These are phyloP conservation scores for Himantopus leucocephalus DNA, from an alignment of 2,113 vertebrate genomes.

Conservation along the genomic window DNA sequence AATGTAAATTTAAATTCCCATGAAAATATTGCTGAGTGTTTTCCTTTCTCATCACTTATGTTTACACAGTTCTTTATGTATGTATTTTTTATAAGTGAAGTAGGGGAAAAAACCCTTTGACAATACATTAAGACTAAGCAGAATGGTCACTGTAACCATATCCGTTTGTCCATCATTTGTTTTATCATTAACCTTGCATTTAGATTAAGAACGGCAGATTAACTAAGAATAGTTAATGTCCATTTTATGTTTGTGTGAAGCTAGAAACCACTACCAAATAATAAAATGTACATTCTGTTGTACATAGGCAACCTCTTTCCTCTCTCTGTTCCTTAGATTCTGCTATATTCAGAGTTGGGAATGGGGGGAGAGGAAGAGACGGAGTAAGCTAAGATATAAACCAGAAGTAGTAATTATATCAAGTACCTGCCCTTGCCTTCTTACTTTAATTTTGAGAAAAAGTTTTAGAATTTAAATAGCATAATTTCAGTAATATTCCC, in stretches of 20 bases:
- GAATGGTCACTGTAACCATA: neutral
- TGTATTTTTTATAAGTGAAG: neutral
- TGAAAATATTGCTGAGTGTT: neutral
- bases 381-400: neutral
- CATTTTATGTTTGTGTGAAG: neutral
- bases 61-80: neutral
- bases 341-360: neutral
- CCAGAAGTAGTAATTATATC: neutral
- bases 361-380: fast-evolving
- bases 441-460: neutral
- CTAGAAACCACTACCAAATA: neutral
- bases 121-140: neutral
- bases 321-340: neutral
- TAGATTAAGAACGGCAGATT: neutral
- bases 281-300: neutral
- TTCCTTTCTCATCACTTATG: neutral
- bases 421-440: neutral
- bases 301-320: neutral
- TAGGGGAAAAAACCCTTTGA: neutral
- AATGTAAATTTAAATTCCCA: neutral
- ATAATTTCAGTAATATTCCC: neutral
- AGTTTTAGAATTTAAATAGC: neutral
- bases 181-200: neutral
- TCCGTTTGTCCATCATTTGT: neutral
- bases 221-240: neutral